A percentile compares a stretch with the other conserved stretches of the same genome.
phyloP scores from a whole-genome alignment of 1,140 invertebrate genomes.

The Lepidotrigona ventralis region DNA sequence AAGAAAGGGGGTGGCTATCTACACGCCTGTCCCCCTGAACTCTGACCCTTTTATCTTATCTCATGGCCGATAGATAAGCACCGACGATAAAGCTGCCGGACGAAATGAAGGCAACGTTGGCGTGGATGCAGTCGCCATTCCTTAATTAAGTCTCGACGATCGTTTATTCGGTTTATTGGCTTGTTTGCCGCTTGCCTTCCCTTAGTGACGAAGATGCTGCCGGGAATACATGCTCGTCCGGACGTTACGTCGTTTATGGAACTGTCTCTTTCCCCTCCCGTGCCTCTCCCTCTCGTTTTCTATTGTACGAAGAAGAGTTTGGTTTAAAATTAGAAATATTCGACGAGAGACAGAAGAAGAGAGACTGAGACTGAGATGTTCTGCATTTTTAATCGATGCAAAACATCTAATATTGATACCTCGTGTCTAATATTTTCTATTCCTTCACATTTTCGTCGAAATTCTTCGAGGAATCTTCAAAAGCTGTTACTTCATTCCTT shows the following conservation, averaged over 20 bases:
- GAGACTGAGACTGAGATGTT: too few relatives aligned
- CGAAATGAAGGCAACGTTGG: conserved; percentile 72
- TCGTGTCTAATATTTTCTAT: too few relatives aligned
- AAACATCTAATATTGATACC: too few relatives aligned
- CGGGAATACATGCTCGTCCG: conserved; percentile 26
- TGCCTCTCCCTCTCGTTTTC: too few relatives aligned
- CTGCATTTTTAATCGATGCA: too few relatives aligned
- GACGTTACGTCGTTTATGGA: conserved; percentile 29
- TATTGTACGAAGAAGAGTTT: neutral
- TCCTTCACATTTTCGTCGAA: too few relatives aligned
- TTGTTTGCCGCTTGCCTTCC: conserved; percentile 62
- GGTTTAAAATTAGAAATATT: neutral
- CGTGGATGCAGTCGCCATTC: conserved; percentile 71
- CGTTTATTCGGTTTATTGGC: conserved; percentile 65
- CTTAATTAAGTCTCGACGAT: conserved; percentile 76
- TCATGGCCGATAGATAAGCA: conserved; percentile 71
- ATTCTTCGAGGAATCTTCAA: too few relatives aligned
- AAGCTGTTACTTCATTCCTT: too few relatives aligned
- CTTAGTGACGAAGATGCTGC: conserved; percentile 39
- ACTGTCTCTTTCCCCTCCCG: conserved; percentile 6
- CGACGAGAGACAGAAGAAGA: neutral
- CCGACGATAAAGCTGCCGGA: conserved; percentile 57
- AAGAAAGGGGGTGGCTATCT: conserved; percentile 71
- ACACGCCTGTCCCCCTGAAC: conserved; percentile 34
- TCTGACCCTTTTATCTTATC: conserved; percentile 75